Evolutionary conservation across 2,113 vertebrate species (phyloP).

Genomic region (Corythaixoides concolor): DNA sequence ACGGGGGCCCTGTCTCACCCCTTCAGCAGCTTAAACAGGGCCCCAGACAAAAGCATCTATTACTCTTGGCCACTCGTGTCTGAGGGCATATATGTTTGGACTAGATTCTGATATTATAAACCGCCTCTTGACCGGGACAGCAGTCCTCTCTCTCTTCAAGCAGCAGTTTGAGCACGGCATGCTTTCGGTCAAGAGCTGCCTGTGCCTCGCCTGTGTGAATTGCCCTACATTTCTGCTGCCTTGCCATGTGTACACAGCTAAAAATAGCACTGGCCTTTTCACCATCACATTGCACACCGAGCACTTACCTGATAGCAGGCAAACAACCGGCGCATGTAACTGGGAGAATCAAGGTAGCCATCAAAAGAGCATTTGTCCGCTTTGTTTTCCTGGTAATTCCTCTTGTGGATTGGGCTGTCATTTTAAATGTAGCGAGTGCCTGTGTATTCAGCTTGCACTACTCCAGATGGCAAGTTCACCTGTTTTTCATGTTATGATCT

Average conservation of each 20-base stretch:
- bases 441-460: background rate
- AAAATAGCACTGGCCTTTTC: conserved; percentile 37
- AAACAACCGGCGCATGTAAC: background rate
- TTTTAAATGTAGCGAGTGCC: background rate
- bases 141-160: background rate
- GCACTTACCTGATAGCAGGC: background rate
- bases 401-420: background rate
- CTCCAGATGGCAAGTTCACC: conserved; percentile 12
- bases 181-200: background rate
- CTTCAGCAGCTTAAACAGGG: background rate
- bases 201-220: background rate
- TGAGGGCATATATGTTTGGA: background rate
- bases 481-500: background rate
- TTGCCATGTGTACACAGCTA: background rate
- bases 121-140: background rate
- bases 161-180: background rate
- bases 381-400: background rate
- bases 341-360: background rate
- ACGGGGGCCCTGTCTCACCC: background rate
- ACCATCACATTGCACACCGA: background rate
- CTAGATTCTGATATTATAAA: background rate
- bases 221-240: conserved; percentile 39
- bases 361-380: background rate
- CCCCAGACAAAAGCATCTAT: background rate
- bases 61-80: rapidly evolving